These are phyloP conservation scores for Pentamera pediparva DNA, from an alignment of 53 echinoderm and acorn worm species.

Conservation along the genomic window DNA sequence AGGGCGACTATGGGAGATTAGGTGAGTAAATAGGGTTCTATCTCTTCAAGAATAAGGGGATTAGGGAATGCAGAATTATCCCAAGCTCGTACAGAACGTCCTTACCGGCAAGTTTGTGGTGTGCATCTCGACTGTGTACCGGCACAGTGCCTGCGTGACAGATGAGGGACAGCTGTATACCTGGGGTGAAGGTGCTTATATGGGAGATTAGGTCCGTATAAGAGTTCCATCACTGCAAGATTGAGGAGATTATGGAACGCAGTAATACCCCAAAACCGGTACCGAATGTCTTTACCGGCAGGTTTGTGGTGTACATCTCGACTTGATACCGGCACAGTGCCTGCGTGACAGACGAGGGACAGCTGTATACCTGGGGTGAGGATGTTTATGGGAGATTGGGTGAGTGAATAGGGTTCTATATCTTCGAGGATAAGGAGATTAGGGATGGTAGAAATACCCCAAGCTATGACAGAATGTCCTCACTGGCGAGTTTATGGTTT, in stretches of 20 bases:
- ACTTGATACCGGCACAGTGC: constrained; percentile 95
- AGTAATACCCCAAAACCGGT: no score
- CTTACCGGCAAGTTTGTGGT: constrained; percentile 79
- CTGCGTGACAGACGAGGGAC: constrained; percentile 92
- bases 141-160: constrained; percentile 94
- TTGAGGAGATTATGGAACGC: constrained; percentile 70
- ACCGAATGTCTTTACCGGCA: constrained; percentile 67
- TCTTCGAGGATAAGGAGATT: no score
- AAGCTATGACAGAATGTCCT: constrained; percentile 73
- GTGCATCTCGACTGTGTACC: constrained; percentile 87
- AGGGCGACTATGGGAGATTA: constrained; percentile 94
- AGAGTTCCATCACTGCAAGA: no score
- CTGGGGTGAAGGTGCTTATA: constrained; percentile 98
- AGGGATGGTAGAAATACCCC: constrained; percentile 90
- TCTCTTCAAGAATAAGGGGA: no score
- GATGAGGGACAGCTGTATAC: constrained; percentile 95
- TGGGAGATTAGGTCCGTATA: constrained; percentile 83
- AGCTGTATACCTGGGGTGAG: constrained; percentile 96
- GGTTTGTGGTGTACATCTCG: constrained; percentile 81
- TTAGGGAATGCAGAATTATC: constrained; percentile 91
- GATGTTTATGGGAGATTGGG: constrained; percentile 95
- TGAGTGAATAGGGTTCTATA: constrained; percentile 28
- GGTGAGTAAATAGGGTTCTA: constrained; percentile 50
- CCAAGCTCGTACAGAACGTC: constrained; percentile 74
- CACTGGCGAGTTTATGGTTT: constrained; percentile 75